Evolutionary conservation across 2,797 vertebrate genomes (phyloP).

Genomic region (Erpetoichthys calabaricus): DNA sequence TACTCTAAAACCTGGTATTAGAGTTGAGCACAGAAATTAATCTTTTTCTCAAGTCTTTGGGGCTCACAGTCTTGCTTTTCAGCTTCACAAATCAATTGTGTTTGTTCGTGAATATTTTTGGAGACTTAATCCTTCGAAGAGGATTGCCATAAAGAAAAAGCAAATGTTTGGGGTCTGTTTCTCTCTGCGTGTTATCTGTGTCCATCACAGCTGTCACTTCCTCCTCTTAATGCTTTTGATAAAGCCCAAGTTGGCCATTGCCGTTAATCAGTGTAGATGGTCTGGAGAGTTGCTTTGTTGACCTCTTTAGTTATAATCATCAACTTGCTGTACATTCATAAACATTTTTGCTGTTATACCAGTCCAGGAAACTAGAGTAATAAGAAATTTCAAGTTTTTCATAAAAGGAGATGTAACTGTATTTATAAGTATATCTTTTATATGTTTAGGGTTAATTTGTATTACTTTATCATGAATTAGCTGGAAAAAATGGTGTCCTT

Average conservation of each 20-base stretch:
- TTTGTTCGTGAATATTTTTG: slow-evolving; percentile 1
- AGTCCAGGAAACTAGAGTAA: rapidly evolving
- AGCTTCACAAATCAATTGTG: slow-evolving; percentile 18
- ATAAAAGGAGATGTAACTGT: too few relatives aligned
- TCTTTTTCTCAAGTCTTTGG: too few relatives aligned
- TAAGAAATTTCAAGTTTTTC: too few relatives aligned
- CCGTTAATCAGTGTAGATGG: background rate
- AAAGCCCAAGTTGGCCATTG: background rate
- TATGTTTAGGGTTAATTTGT: too few relatives aligned
- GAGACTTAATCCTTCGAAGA: slow-evolving; percentile 5
- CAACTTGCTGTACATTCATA: too few relatives aligned
- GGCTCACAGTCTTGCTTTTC: slow-evolving; percentile 19
- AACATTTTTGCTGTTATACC: slow-evolving; percentile 9
- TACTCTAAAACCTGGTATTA: too few relatives aligned
- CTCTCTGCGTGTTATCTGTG: slow-evolving; percentile 7
- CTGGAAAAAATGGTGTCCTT: too few relatives aligned
- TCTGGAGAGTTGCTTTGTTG: slow-evolving; percentile 6
- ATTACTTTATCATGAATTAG: too few relatives aligned
- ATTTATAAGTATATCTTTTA: too few relatives aligned
- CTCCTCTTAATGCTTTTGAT: slow-evolving; percentile 6
- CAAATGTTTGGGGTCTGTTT: background rate
- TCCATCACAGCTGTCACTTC: slow-evolving; percentile 15
- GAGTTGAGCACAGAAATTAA: too few relatives aligned
- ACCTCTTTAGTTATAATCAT: slow-evolving; percentile 1
- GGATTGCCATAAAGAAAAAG: background rate